Evolutionary conservation across 2,113 vertebrate species (phyloP).

Genomic region (Argyrosomus japonicus): DNA sequence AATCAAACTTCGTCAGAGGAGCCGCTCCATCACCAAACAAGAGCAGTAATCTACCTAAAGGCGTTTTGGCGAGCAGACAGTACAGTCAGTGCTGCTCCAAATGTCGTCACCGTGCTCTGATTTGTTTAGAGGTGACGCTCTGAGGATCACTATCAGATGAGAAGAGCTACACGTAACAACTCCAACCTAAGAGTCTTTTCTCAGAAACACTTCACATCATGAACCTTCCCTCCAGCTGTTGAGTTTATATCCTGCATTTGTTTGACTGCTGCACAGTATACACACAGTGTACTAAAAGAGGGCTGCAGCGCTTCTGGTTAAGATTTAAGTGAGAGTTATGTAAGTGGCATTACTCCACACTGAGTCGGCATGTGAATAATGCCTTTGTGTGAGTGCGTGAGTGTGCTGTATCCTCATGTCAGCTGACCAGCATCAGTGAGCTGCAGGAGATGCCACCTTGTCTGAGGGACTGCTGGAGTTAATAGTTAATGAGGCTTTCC

Average conservation of each 20-base stretch:
- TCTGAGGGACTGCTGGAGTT: not conserved
- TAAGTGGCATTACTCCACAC: slow-evolving; percentile 42
- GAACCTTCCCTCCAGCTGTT: slow-evolving; percentile 8
- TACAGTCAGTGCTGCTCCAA: not conserved
- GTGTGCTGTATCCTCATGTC: slow-evolving; percentile 20
- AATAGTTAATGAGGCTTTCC: not conserved
- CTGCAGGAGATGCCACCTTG: slow-evolving; percentile 1
- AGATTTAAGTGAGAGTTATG: slow-evolving; percentile 40
- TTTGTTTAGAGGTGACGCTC: slow-evolving; percentile 25
- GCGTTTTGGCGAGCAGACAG: not conserved
- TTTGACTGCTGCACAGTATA: not conserved
- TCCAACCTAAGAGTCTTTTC: slow-evolving; percentile 1
- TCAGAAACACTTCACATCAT: slow-evolving; percentile 13
- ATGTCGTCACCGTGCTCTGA: slow-evolving; percentile 18
- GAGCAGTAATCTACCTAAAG: slow-evolving; percentile 26
- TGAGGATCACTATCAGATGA: slow-evolving; percentile 1
- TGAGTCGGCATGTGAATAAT: slow-evolving; percentile 31
- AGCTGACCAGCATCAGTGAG: slow-evolving; percentile 36
- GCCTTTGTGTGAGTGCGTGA: slow-evolving; percentile 34
- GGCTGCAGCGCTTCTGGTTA: not conserved
- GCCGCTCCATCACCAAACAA: not conserved
- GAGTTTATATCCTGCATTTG: not conserved
- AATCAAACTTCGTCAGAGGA: slow-evolving; percentile 31
- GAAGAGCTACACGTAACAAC: not conserved
- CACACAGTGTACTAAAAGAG: not conserved